Evolutionary conservation across 2,888 invertebrate genomes (phyloP).

Genomic region (Troilus luridus): DNA sequence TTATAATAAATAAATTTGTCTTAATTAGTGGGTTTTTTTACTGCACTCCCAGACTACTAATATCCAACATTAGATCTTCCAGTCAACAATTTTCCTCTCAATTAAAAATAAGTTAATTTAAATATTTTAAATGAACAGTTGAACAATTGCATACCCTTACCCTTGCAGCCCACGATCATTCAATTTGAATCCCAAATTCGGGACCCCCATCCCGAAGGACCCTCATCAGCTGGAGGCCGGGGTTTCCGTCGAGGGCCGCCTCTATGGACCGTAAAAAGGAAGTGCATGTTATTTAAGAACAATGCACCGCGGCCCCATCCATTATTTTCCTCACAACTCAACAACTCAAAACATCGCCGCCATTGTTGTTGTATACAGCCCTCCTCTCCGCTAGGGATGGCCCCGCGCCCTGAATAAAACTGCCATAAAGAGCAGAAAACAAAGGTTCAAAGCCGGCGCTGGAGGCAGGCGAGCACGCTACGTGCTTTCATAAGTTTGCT

Average conservation of each 20-base stretch:
- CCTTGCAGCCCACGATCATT: not conserved
- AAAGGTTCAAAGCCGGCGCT: not conserved
- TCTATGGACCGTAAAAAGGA: constrained; percentile 32
- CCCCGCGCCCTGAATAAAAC: not conserved
- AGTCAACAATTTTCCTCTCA: too few species aligned
- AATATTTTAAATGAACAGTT: not conserved
- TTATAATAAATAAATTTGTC: too few species aligned
- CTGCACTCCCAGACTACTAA: too few species aligned
- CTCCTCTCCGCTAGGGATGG: not conserved
- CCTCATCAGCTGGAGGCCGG: not conserved
- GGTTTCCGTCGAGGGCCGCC: not conserved
- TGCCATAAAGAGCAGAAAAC: constrained; percentile 20
- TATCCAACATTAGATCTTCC: too few species aligned
- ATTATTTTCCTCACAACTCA: constrained; percentile 19
- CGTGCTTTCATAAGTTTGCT: constrained; percentile 7
- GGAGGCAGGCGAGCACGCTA: not conserved
- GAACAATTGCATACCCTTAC: not conserved
- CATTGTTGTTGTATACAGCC: constrained; percentile 33
- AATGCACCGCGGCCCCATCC: constrained; percentile 1
- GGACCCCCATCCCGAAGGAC: not conserved
- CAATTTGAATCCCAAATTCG: constrained; percentile 1
- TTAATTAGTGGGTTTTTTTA: too few species aligned
- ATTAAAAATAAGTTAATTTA: too few species aligned
- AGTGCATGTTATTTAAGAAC: constrained; percentile 40
- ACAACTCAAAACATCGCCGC: constrained; percentile 28